Evolutionary conservation across 2,888 invertebrate species (phyloP).

Genomic region (Diaphora mendica): DNA sequence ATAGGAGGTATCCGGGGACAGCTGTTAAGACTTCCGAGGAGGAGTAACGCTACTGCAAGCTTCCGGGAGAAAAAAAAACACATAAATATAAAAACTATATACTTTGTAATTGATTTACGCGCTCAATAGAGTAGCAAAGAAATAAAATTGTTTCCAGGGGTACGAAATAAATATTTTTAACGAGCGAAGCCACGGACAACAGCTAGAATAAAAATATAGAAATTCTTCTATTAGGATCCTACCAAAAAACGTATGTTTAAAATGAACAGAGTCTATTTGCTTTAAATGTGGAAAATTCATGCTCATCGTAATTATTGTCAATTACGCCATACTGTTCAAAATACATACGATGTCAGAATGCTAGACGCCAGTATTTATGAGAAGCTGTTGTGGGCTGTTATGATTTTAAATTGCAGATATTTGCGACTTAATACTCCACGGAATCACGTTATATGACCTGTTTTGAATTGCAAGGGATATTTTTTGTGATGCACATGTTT

Average conservation of each 20-base stretch:
- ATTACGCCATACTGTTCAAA: neutral
- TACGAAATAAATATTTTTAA: too few relatives aligned
- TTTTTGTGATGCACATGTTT: conserved; percentile 11
- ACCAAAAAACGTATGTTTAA: too few relatives aligned
- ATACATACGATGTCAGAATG: conserved; percentile 3
- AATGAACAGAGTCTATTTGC: neutral
- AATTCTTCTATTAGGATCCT: too few relatives aligned
- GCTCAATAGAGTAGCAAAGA: too few relatives aligned
- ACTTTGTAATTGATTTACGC: too few relatives aligned
- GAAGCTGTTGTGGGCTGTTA: conserved; percentile 1
- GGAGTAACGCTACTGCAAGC: too few relatives aligned
- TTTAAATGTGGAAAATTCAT: neutral
- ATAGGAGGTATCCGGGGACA: neutral
- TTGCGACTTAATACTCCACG: neutral
- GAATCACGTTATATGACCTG: conserved; percentile 2
- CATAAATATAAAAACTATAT: too few relatives aligned
- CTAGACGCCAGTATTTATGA: conserved; percentile 8
- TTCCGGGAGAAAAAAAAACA: too few relatives aligned
- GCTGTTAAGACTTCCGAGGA: too few relatives aligned
- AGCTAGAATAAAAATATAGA: too few relatives aligned
- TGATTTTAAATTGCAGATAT: conserved; percentile 10
- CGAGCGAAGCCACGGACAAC: too few relatives aligned
- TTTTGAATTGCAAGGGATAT: conserved; percentile 20
- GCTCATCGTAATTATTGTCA: neutral
- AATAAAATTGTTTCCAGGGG: too few relatives aligned